Conservation (phyloP, 2,888 invertebrate genomes). For the Epistrophe grossulariae region DNA sequence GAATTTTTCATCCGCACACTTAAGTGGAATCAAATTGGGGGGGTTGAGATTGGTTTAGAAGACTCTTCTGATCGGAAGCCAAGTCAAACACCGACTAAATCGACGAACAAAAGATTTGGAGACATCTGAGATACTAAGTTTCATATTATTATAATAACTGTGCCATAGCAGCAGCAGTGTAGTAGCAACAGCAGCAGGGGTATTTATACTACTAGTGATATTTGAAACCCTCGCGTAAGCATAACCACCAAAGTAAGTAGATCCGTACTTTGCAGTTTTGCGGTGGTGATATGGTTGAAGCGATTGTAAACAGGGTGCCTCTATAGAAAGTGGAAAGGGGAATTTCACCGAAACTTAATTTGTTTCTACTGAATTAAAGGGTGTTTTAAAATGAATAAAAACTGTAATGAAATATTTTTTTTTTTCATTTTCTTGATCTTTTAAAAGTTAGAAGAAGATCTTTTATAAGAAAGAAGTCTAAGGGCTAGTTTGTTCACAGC, state of each 20-base stretch:
- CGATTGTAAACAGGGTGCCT: slow-evolving; percentile 10
- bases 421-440: too few species aligned
- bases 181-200: slow-evolving; percentile 1
- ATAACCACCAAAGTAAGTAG: slow-evolving; percentile 55
- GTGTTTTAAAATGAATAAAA: not conserved
- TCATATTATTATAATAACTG: slow-evolving; percentile 1
- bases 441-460: too few species aligned
- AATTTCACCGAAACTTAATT: slow-evolving; percentile 7
- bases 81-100: slow-evolving; percentile 74
- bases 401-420: too few species aligned
- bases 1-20: slow-evolving; percentile 24
- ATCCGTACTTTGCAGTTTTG: slow-evolving; percentile 49
- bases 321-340: not conserved
- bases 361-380: not conserved
- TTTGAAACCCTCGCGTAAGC: slow-evolving; percentile 51
- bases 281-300: slow-evolving; percentile 25
- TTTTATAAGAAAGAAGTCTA: too few species aligned
- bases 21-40: slow-evolving; percentile 12
- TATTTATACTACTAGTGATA: slow-evolving; percentile 32
- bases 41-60: slow-evolving; percentile 28
- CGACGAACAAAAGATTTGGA: slow-evolving; percentile 71
- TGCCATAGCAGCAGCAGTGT: not conserved
- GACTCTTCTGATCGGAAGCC: slow-evolving; percentile 57
- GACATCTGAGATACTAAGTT: slow-evolving; percentile 58
- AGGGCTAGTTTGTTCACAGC: too few species aligned